phyloP scores from a whole-genome alignment of 2,888 invertebrate genomes.

The Stratiomys singularior region DNA sequence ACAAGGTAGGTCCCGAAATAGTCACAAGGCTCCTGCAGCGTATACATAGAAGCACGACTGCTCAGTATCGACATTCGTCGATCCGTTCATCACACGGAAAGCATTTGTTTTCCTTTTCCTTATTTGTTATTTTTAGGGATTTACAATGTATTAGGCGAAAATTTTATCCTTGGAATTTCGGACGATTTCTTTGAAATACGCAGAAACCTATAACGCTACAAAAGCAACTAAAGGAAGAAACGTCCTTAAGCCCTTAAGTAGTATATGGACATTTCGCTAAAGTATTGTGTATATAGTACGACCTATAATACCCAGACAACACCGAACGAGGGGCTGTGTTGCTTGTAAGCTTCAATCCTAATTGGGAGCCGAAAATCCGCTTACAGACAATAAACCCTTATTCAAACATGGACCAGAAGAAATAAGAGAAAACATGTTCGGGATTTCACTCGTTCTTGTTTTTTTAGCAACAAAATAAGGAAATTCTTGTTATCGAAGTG shows the following conservation, averaged over 20 bases:
- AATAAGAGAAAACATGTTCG: constrained; percentile 47
- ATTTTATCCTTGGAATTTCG: background rate
- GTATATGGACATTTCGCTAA: constrained; percentile 21
- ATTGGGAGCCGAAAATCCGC: constrained; percentile 49
- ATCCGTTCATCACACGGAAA: no score
- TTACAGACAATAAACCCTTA: constrained; percentile 50
- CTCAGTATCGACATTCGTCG: no score
- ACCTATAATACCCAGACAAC: constrained; percentile 5
- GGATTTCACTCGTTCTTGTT: constrained; percentile 9
- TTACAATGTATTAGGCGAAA: no score
- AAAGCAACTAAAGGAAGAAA: constrained; percentile 10
- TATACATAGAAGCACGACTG: no score
- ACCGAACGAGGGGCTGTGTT: background rate
- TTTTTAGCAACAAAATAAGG: constrained; percentile 2
- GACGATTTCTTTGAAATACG: background rate
- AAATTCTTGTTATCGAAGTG: constrained; percentile 17
- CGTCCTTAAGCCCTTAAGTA: constrained; percentile 36
- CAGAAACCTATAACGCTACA: constrained; percentile 3
- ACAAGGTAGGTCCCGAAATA: no score
- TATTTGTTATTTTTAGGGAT: no score
- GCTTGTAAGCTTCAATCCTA: constrained; percentile 42
- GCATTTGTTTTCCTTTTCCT: no score
- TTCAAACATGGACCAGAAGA: constrained; percentile 45
- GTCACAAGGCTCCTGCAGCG: no score
- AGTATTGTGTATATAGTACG: constrained; percentile 14